A percentile compares a stretch with the other conserved stretches of the same genome.
phyloP scores from a whole-genome alignment of 1,140 invertebrate species.

The Pseudomyrmex cubaensis region DNA sequence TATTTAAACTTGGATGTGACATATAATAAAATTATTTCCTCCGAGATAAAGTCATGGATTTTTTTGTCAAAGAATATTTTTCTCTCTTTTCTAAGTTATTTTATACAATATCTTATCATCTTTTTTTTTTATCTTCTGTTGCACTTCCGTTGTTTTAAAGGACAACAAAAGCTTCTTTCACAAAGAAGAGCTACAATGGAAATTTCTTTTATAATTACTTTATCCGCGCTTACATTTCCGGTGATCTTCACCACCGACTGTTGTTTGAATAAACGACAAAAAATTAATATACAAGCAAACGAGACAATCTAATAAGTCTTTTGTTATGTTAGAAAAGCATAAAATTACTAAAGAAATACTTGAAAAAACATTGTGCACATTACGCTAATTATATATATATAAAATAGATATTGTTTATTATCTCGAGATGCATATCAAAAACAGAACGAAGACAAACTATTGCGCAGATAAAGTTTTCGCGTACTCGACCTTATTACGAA shows the following conservation, averaged over 20 bases:
- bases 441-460: background rate
- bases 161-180: background rate
- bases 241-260: background rate
- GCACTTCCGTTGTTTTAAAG: conserved; percentile 19
- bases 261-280: conserved; percentile 9
- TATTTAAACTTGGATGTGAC: background rate
- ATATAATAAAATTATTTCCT: background rate
- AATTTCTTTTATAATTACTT: conserved; percentile 35
- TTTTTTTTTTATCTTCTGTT: conserved; percentile 9
- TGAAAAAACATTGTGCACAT: no score
- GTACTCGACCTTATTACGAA: background rate
- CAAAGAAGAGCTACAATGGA: background rate
- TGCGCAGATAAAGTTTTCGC: background rate
- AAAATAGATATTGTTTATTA: background rate
- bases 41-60: background rate
- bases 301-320: background rate
- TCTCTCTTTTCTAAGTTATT: background rate
- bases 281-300: background rate
- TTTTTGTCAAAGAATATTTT: conserved; percentile 6
- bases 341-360: no score
- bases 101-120: background rate
- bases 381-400: no score
- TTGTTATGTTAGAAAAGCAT: background rate
- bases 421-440: background rate
- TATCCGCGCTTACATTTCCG: conserved; percentile 17